Evolutionary conservation across 2,888 invertebrate genomes (phyloP).

Genomic region (Mythimna ferrago): DNA sequence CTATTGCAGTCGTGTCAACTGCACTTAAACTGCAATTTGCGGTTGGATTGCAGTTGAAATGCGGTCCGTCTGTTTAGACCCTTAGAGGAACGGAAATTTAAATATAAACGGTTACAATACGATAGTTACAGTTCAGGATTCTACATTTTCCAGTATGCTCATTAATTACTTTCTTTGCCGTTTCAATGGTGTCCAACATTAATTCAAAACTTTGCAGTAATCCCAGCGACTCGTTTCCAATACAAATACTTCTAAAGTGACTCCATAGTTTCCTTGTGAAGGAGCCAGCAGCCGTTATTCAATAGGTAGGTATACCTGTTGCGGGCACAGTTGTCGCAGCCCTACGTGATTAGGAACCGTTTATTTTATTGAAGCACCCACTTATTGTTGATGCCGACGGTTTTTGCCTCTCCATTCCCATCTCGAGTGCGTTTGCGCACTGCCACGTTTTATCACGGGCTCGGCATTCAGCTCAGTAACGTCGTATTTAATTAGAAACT

Average conservation of each 20-base stretch:
- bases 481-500: slow-evolving; percentile 76
- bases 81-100: background rate
- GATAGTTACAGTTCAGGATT: background rate
- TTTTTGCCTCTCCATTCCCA: slow-evolving; percentile 75
- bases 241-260: slow-evolving; percentile 17
- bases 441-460: slow-evolving; percentile 70
- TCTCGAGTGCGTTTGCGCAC: slow-evolving; percentile 71
- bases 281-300: slow-evolving; percentile 56
- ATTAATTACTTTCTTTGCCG: background rate
- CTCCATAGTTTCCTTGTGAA: slow-evolving; percentile 59
- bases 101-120: background rate
- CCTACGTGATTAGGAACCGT: slow-evolving; percentile 78
- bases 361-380: slow-evolving; percentile 85
- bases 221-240: background rate
- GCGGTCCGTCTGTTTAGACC: too few relatives aligned
- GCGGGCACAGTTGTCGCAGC: slow-evolving; percentile 65
- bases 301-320: slow-evolving; percentile 61
- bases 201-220: background rate
- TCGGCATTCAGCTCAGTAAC: slow-evolving; percentile 72
- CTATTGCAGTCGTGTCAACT: too few relatives aligned
- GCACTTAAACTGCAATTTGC: too few relatives aligned
- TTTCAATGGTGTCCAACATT: background rate
- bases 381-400: slow-evolving; percentile 74
- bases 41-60: too few relatives aligned
- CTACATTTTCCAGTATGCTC: background rate